Evolutionary conservation across 2,888 invertebrate species (phyloP).

Genomic region (Lissocephala sabroskyi): DNA sequence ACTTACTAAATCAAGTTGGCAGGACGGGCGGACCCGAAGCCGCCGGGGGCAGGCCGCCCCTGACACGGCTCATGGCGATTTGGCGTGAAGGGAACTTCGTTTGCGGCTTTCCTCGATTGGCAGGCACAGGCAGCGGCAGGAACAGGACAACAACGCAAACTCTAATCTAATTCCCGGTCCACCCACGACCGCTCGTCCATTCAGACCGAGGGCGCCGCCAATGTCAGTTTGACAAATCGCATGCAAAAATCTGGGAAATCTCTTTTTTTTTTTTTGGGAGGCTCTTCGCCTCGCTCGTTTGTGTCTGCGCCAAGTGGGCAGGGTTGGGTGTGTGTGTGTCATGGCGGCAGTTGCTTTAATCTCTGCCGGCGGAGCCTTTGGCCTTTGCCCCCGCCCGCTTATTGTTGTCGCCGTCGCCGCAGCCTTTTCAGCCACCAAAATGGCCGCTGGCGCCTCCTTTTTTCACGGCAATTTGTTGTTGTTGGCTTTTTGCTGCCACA

Average conservation of each 20-base stretch:
- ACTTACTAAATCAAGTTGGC: conserved; percentile 64
- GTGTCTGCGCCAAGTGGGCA: no score
- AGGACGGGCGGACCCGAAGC: no score
- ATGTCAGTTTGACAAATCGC: conserved; percentile 68
- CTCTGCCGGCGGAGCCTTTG: no score
- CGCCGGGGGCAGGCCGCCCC: neutral
- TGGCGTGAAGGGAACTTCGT: conserved; percentile 33
- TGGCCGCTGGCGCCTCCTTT: conserved; percentile 49
- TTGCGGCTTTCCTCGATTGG: conserved; percentile 34
- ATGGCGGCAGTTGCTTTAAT: no score
- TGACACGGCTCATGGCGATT: neutral
- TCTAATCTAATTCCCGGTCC: conserved; percentile 46
- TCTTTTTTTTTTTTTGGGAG: conserved; percentile 24
- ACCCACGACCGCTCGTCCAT: neutral
- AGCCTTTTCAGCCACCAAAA: conserved; percentile 23
- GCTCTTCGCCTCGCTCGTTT: no score
- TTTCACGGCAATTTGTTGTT: conserved; percentile 54
- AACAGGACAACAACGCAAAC: conserved; percentile 11
- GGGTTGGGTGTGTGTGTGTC: no score
- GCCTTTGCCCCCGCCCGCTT: no score
- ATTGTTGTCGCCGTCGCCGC: conserved; percentile 38
- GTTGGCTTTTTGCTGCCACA: conserved; percentile 28
- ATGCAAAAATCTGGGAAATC: conserved; percentile 60
- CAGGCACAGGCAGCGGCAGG: neutral
- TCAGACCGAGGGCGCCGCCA: conserved; percentile 30